These are phyloP conservation scores for Glaucidium brasilianum DNA, from an alignment of 2,113 vertebrate species.

Conservation along the genomic window DNA sequence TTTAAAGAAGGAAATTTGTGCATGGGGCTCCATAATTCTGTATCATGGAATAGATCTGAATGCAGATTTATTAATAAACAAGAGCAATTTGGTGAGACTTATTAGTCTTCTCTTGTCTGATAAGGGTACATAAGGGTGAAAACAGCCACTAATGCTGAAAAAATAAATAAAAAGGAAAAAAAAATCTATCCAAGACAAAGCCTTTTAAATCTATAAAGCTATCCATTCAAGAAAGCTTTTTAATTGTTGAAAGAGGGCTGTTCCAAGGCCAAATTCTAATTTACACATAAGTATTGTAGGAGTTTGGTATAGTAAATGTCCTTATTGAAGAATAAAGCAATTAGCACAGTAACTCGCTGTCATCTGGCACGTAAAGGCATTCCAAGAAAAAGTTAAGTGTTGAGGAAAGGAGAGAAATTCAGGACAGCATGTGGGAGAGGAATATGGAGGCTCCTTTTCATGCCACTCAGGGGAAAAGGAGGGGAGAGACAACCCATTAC, in stretches of 20 bases:
- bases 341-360: conserved; percentile 76
- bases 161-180: neutral
- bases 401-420: conserved; percentile 78
- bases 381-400: conserved; percentile 78
- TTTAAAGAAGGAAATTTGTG: neutral
- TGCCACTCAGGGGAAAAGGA: conserved; percentile 65
- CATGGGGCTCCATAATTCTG: neutral
- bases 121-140: neutral
- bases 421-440: conserved; percentile 79
- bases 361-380: conserved; percentile 78
- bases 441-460: conserved; percentile 72
- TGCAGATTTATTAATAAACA: conserved; percentile 5
- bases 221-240: conserved; percentile 34
- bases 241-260: conserved; percentile 61
- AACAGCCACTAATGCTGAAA: neutral
- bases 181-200: neutral
- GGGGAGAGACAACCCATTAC: conserved; percentile 65
- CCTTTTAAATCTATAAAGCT: neutral
- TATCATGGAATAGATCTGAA: neutral
- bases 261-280: conserved; percentile 68
- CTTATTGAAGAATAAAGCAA: conserved; percentile 74
- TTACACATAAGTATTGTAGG: conserved; percentile 74
- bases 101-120: neutral
- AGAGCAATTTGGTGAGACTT: neutral
- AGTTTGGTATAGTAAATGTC: conserved; percentile 77